Evolutionary conservation across 2,797 vertebrate genomes (phyloP), one percentile per base, ranked within the genome.

Genomic region (Sebastes umbrosus): DNA sequence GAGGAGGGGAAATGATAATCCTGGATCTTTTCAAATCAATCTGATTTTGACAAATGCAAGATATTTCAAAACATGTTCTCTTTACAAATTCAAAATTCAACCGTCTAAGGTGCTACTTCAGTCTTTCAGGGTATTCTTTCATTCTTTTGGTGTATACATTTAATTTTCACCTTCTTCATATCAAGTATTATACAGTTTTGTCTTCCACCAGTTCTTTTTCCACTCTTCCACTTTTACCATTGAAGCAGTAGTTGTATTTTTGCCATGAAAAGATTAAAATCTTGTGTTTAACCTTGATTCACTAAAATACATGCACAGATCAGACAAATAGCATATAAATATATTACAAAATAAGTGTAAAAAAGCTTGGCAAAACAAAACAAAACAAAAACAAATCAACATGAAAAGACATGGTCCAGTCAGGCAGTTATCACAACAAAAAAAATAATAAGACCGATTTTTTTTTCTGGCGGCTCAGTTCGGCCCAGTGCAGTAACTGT

Each of bases 201-300:
- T 84, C 87, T 88, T 83, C 81, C 67, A 83, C 75, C 72, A 85
- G 80, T 87, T 85, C 76, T 87, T 77, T 83, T 84, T 88, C 86
- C 89, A 80, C 84, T 88, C 87, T 52, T n/a, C 80, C 82, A 90
- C 85, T 90, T 90, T 93, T 80, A 92, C 89, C 88, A 74, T 91
- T 93, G 94, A 95, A 94, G 92, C 94, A 95, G 95, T 95, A 95
- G 95, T 95, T 92, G 89, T 93, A 93, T 94, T 95, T 94, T 95
- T 97, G 97, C 97, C 95, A 97, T 97, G 96, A 97, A 97, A 97
- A 96, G 95, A 97, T 97, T 95, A 95, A 97, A 98, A 97, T 97
- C 95, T 96, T 96, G 96, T 96, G 96, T 97, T 97, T 97, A 97
- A 97, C 96, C 96, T 96, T 95, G 97, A 97, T 96, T 98, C 97